Base-by-base conservation (phyloP, 2,888 invertebrate genomes). In the Alloscopus bannaensis region DNA sequence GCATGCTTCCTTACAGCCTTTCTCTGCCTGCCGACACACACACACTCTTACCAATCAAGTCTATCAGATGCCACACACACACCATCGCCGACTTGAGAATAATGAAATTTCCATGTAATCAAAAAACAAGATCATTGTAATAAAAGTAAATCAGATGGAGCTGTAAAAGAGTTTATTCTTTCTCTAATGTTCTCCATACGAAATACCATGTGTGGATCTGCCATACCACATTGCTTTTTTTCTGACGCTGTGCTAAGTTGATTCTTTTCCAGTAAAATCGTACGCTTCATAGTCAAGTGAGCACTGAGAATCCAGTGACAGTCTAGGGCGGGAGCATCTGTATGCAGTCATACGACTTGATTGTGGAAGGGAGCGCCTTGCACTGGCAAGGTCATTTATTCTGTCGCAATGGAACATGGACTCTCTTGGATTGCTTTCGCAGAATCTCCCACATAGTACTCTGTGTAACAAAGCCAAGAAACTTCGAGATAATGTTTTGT, bases 61-160 rank as follows among this genome's bases (percentile, higher is more conserved):
- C n/a, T n/a, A n/a, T n/a, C n/a, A n/a, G n/a, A n/a, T n/a, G n/a
- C n/a, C n/a, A n/a, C n/a, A n/a, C n/a, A n/a, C n/a, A n/a, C n/a
- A n/a, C n/a, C n/a, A n/a, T n/a, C n/a, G n/a, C n/a, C n/a, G n/a
- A n/a, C n/a, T n/a, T n/a, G n/a, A n/a, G n/a, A n/a, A n/a, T 59
- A 73, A 66, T 65, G 65, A 57, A 73, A 66, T 65, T 66, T 57
- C 65, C 40, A 45, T 59, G 73, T 47, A 65, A 73, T 73, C 65
- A 65, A 59, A n/a, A 73, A n/a, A 57, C 59, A 71, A 59, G 70
- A 71, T 78, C 57, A 57, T 50, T 64, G 70, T 57, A 70, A 65
- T 78, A 78, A 78, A 78, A 78, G 78, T 78, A 70, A 78, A 78
- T 78, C 78, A 78, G 64, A 78, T 70, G 57, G 57, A 65, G 47